These are phyloP conservation scores for Pithys albifrons DNA, from an alignment of 2,113 vertebrate genomes.

Conservation along the genomic window DNA sequence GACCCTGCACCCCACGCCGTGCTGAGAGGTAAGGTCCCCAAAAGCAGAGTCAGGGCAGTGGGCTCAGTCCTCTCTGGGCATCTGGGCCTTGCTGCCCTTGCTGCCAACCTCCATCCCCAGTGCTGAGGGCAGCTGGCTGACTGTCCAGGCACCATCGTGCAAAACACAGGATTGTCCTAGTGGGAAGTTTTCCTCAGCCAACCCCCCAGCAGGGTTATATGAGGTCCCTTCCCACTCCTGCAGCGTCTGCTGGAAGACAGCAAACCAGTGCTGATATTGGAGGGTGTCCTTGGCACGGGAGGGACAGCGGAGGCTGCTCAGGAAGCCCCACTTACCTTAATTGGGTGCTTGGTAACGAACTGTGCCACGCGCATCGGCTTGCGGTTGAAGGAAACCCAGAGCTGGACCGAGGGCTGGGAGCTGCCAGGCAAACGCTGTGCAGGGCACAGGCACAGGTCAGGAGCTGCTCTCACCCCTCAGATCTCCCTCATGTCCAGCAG, in stretches of 20 bases:
- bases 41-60: background rate
- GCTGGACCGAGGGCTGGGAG: conserved; percentile 86
- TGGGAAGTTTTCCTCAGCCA: background rate
- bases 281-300: background rate
- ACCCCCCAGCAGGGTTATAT: background rate
- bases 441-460: background rate
- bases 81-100: background rate
- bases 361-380: conserved; percentile 92
- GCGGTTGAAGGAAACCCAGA: conserved; percentile 98
- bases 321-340: conserved; percentile 83
- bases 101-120: background rate
- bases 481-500: background rate
- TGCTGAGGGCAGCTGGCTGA: background rate
- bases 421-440: conserved; percentile 81
- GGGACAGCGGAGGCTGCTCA: background rate
- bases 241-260: background rate
- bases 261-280: background rate
- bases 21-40: background rate
- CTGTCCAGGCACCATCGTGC: rapidly evolving
- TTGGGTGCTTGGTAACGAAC: conserved; percentile 92
- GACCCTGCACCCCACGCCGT: rapidly evolving
- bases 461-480: background rate
- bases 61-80: background rate
- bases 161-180: background rate
- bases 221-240: background rate